Conservation (phyloP, 2,113 vertebrate species). For the Suricata suricatta region DNA sequence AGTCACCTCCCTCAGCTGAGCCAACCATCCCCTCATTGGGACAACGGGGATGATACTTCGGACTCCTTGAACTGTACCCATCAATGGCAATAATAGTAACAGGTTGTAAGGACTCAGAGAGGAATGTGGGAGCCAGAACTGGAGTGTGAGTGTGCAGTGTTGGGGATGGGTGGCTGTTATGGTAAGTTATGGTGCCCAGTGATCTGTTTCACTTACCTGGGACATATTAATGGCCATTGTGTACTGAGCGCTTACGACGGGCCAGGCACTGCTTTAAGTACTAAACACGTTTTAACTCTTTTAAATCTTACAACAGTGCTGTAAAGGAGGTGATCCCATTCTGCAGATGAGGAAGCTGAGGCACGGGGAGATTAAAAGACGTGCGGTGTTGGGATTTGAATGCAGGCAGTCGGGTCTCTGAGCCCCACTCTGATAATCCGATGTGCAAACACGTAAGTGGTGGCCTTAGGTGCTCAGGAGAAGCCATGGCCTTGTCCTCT, state of each 20-base stretch:
- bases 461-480: background rate
- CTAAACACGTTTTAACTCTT: background rate
- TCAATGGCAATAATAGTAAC: too few species aligned
- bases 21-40: background rate
- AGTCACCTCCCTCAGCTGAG: background rate
- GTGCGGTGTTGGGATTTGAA: background rate
- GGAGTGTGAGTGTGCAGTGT: background rate
- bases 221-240: background rate
- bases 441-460: too few species aligned
- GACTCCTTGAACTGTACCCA: background rate
- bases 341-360: background rate
- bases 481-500: background rate
- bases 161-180: fast-evolving
- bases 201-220: background rate
- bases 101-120: background rate
- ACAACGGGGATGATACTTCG: background rate
- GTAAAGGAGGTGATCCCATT: background rate
- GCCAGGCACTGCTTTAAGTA: background rate
- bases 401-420: background rate
- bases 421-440: background rate
- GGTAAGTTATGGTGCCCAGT: background rate
- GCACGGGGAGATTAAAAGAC: background rate
- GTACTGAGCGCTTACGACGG: background rate
- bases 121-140: background rate
- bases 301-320: background rate